phyloP scores from a whole-genome alignment of 1,140 invertebrate species.

The Drosophila pseudoananassae region DNA sequence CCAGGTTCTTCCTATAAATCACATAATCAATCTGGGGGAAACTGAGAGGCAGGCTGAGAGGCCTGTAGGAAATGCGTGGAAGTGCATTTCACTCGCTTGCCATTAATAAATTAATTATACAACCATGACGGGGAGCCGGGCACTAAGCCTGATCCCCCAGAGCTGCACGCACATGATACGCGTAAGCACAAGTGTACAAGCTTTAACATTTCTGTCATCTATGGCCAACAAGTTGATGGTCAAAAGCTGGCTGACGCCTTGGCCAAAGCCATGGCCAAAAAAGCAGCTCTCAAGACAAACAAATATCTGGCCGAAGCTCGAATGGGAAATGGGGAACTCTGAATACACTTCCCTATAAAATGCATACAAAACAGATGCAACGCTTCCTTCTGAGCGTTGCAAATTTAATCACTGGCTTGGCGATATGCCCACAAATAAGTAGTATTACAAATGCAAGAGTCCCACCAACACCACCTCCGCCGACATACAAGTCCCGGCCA shows the following conservation, averaged over 20 bases:
- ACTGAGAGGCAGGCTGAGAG: neutral
- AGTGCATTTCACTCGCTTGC: slow-evolving; percentile 36
- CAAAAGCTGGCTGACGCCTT: slow-evolving; percentile 58
- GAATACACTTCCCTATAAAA: slow-evolving; percentile 5
- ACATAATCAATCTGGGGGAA: slow-evolving; percentile 45
- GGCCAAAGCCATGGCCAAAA: slow-evolving; percentile 72
- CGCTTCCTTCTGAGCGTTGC: slow-evolving; percentile 39
- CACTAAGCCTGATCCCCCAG: slow-evolving; percentile 21
- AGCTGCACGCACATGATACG: slow-evolving; percentile 33
- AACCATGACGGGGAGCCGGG: slow-evolving; percentile 30
- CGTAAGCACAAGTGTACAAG: slow-evolving; percentile 27
- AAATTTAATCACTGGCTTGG: slow-evolving; percentile 46
- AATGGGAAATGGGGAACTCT: neutral
- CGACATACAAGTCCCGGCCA: slow-evolving; percentile 22
- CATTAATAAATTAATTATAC: slow-evolving; percentile 71
- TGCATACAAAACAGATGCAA: slow-evolving; percentile 20
- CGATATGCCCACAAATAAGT: slow-evolving; percentile 40
- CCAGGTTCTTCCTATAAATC: slow-evolving; percentile 73
- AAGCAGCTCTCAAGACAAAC: slow-evolving; percentile 48
- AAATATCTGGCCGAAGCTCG: slow-evolving; percentile 2
- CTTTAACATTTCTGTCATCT: slow-evolving; percentile 43
- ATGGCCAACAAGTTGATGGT: slow-evolving; percentile 61
- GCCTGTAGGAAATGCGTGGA: slow-evolving; percentile 57
- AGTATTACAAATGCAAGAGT: slow-evolving; percentile 49
- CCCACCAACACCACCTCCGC: slow-evolving; percentile 13